Conservation (phyloP, 2,888 invertebrate species). For the Trisateles emortualis region DNA sequence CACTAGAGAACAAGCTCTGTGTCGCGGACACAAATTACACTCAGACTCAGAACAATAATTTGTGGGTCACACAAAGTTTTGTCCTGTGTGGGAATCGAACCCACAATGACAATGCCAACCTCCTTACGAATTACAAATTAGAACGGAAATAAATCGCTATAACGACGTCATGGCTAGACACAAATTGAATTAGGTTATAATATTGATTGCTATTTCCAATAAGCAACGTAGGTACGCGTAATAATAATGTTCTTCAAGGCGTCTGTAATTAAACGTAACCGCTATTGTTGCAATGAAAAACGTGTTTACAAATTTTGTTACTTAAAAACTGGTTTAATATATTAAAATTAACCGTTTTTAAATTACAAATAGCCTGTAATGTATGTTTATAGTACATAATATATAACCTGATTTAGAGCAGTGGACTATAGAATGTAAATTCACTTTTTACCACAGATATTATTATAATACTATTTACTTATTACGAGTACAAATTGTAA, state of each 20-base stretch:
- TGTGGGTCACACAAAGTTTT: too few relatives aligned
- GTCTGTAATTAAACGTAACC: conserved; percentile 2
- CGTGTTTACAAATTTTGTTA: conserved; percentile 5
- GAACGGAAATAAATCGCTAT: too few relatives aligned
- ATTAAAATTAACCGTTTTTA: background rate
- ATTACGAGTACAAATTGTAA: too few relatives aligned
- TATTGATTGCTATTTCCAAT: background rate
- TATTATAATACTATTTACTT: too few relatives aligned
- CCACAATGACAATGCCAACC: too few relatives aligned
- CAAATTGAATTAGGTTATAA: background rate
- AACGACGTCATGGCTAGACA: background rate
- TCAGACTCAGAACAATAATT: too few relatives aligned
- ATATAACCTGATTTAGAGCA: background rate
- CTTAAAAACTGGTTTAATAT: background rate
- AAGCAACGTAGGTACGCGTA: background rate
- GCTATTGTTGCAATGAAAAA: conserved; percentile 7
- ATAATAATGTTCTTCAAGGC: background rate
- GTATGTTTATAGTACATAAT: background rate
- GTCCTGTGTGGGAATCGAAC: too few relatives aligned
- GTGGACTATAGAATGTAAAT: background rate
- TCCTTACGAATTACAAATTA: too few relatives aligned
- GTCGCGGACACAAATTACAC: too few relatives aligned
- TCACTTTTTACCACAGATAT: too few relatives aligned
- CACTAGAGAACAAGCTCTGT: too few relatives aligned
- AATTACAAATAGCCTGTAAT: background rate